Conservation (phyloP, 23 tunicate species). For the Halocynthia roretzi region DNA sequence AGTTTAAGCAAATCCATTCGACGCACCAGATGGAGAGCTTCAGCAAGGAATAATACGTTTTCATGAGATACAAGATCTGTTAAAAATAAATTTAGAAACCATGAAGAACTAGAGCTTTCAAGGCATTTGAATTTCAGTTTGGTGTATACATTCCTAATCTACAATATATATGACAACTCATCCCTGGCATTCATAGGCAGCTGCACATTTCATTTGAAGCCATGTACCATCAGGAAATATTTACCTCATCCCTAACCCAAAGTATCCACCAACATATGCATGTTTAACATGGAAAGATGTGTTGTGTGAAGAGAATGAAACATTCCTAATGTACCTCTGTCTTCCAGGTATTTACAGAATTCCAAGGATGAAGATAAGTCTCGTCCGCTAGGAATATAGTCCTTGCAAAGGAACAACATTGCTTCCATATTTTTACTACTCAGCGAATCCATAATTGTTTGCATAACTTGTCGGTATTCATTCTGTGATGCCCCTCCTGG, state of each 20-base stretch:
- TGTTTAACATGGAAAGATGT: no score
- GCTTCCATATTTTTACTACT: slow-evolving; percentile 39
- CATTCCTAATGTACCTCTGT: background rate
- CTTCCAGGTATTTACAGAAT: slow-evolving; percentile 8
- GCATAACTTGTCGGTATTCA: slow-evolving; percentile 28
- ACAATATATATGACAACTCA: no score
- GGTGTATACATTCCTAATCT: no score
- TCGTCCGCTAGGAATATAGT: slow-evolving; percentile 9
- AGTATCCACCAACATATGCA: no score
- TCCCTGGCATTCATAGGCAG: no score
- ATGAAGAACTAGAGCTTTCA: no score
- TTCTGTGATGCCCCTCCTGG: slow-evolving; percentile 9
- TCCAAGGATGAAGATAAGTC: background rate
- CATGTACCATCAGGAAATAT: no score
- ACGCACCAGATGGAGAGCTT: slow-evolving; percentile 11
- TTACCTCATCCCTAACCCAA: no score
- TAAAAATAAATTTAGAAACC: no score
- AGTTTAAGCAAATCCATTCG: slow-evolving; percentile 19
- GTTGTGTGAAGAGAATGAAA: no score
- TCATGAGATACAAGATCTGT: slow-evolving; percentile 13
- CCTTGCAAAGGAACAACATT: slow-evolving; percentile 50
- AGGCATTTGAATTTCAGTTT: no score
- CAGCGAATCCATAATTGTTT: slow-evolving; percentile 35
- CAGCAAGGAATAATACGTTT: slow-evolving; percentile 12
- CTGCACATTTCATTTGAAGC: no score